A percentile compares a stretch with the other conserved stretches of the same genome.
Evolutionary conservation across 2,113 vertebrate species (phyloP).

Genomic region (Cebidichthys violaceus): DNA sequence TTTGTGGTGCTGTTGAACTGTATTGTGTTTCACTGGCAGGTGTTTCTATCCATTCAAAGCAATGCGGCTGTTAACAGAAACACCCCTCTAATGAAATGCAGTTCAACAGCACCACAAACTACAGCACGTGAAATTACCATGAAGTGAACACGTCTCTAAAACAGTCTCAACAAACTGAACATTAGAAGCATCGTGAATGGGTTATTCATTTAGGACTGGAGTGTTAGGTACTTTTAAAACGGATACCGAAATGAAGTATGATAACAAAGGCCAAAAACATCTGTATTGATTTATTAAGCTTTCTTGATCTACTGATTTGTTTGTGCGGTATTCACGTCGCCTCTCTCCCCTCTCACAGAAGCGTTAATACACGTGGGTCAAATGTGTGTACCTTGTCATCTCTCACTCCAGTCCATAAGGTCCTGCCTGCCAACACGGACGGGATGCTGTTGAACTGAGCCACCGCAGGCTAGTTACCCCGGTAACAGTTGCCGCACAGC

Average conservation of each 20-base stretch:
- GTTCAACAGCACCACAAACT: too few species aligned
- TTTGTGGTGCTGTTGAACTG: background rate
- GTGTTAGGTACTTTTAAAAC: background rate
- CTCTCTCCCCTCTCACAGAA: slow-evolving; percentile 19
- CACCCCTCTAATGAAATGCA: background rate
- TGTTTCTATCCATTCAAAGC: background rate
- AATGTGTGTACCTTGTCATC: slow-evolving; percentile 76
- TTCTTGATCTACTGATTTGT: background rate
- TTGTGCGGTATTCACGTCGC: background rate
- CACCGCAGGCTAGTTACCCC: slow-evolving; percentile 86
- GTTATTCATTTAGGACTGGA: background rate
- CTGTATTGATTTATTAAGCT: background rate
- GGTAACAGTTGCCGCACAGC: slow-evolving; percentile 87
- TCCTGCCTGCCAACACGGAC: slow-evolving; percentile 82
- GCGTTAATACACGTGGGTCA: slow-evolving; percentile 47
- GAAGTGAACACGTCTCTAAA: background rate
- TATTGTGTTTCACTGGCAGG: background rate
- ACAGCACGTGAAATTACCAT: background rate
- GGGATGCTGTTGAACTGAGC: slow-evolving; percentile 82
- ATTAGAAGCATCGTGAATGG: background rate
- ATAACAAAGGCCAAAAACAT: background rate
- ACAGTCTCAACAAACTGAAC: background rate
- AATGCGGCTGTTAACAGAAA: background rate
- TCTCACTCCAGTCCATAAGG: slow-evolving; percentile 91
- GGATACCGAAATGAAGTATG: background rate